These are phyloP conservation scores for Laspeyria flexula DNA, from an alignment of 2,888 invertebrate species.

Conservation along the genomic window DNA sequence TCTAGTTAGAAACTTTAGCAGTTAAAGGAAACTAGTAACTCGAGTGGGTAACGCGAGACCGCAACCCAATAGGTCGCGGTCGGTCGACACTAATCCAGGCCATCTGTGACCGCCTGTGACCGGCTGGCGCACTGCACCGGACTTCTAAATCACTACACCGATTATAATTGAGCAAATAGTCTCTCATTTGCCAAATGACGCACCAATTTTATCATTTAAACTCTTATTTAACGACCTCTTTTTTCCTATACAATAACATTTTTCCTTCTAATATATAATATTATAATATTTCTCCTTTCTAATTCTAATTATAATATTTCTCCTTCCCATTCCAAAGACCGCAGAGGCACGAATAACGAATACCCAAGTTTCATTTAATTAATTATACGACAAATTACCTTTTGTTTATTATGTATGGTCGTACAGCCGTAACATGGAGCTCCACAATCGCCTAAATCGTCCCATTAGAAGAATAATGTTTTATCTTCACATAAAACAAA, in stretches of 20 bases:
- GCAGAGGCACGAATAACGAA: conserved; percentile 13
- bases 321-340: conserved; percentile 12
- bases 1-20: conserved; percentile 63
- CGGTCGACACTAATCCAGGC: conserved; percentile 64
- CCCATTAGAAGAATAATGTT: no score
- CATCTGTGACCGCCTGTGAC: conserved; percentile 65
- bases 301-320: neutral
- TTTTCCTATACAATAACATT: conserved; percentile 9
- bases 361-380: conserved; percentile 30
- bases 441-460: no score
- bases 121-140: conserved; percentile 59
- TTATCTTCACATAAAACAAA: no score
- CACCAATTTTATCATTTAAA: conserved; percentile 13
- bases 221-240: conserved; percentile 11
- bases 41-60: conserved; percentile 66
- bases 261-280: no score
- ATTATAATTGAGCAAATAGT: conserved; percentile 72
- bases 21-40: conserved; percentile 62
- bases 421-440: conserved; percentile 46
- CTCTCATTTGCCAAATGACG: conserved; percentile 76
- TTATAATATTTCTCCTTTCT: neutral
- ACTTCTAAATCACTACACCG: conserved; percentile 83
- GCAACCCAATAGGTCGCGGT: conserved; percentile 70
- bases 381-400: conserved; percentile 47
- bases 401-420: conserved; percentile 46